A percentile compares a stretch with the other conserved stretches of the same genome.
Conservation (phyloP, 2,888 invertebrate genomes). For the Hecatera dysodea region DNA sequence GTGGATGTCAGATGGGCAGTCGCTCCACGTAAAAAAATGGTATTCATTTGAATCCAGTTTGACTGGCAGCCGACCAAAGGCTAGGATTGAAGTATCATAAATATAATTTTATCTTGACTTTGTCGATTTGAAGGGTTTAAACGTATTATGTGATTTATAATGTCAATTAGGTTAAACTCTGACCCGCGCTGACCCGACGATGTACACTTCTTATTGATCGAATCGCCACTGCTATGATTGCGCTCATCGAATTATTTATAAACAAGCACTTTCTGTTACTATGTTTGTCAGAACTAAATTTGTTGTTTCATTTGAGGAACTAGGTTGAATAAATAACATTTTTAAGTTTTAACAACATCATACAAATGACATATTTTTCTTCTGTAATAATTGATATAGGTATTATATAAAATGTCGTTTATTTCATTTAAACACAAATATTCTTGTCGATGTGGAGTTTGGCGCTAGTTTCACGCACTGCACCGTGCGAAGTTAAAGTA, state of each 20-base stretch:
- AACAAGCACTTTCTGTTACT: constrained; percentile 38
- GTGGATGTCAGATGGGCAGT: no score
- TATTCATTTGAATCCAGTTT: no score
- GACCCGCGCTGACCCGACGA: constrained; percentile 64
- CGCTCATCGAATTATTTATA: constrained; percentile 54
- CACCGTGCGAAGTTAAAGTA: not conserved
- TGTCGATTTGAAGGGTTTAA: constrained; percentile 43
- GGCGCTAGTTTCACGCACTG: not conserved
- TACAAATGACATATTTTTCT: not conserved
- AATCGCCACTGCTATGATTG: constrained; percentile 60
- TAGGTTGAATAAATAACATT: not conserved
- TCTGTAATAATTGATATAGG: not conserved
- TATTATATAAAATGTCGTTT: no score
- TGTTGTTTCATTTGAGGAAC: not conserved
- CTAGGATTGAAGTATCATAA: not conserved
- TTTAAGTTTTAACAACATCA: not conserved
- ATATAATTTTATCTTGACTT: constrained; percentile 7
- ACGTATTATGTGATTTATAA: constrained; percentile 59
- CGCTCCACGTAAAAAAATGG: no score
- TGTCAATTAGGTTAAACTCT: constrained; percentile 73
- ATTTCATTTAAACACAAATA: not conserved
- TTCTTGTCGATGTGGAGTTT: not conserved
- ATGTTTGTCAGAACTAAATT: constrained; percentile 19
- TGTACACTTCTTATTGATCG: constrained; percentile 63
- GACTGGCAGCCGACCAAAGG: no score